These are phyloP conservation scores for Thomomys bottae DNA, from an alignment of 2,113 vertebrate species.

Conservation along the genomic window DNA sequence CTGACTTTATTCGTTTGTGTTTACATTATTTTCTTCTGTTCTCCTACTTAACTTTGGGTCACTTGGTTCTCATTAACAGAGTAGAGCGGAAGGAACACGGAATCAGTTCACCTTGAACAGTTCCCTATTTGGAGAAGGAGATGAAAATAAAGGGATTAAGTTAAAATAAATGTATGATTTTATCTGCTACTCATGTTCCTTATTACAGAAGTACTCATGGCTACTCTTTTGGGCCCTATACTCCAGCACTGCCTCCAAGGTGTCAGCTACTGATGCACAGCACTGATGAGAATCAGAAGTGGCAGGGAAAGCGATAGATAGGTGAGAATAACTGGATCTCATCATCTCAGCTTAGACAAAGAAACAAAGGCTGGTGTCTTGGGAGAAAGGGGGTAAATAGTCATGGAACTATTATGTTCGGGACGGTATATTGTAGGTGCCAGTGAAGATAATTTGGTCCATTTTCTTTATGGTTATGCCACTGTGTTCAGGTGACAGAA, in stretches of 20 bases:
- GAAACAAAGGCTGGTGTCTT: not conserved
- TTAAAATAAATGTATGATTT: conserved; percentile 5
- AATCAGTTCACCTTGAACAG: not conserved
- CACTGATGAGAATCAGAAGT: not conserved
- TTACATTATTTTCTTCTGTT: not conserved
- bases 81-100: not conserved
- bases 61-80: not conserved
- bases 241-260: not conserved
- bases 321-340: too few species aligned
- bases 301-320: not conserved
- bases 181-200: not conserved
- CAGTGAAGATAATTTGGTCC: not conserved
- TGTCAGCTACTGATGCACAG: not conserved
- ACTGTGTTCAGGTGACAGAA: not conserved
- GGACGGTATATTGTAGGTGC: not conserved
- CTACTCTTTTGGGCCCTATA: too few species aligned
- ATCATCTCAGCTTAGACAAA: not conserved
- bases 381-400: not conserved
- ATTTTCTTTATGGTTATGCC: not conserved
- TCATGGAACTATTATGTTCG: not conserved
- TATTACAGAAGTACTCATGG: not conserved
- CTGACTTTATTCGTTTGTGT: not conserved
- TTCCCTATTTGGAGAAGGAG: not conserved
- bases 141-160: not conserved
- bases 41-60: not conserved